Base-by-base conservation (phyloP, 2,113 vertebrate species). In the Ophthalmolycus amberensis region DNA sequence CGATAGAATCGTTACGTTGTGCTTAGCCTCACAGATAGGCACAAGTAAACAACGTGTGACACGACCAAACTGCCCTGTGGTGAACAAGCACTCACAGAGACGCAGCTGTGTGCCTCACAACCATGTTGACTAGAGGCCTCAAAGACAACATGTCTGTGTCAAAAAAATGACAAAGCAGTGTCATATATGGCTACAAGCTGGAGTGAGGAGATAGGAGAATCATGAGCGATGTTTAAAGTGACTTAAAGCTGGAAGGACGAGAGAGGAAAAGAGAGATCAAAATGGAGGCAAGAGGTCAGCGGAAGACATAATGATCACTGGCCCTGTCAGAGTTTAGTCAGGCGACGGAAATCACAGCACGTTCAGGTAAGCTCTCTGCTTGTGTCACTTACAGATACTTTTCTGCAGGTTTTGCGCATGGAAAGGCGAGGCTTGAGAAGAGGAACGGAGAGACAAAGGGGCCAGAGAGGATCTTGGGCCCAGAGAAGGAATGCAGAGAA, bases 61-160 rank as follows among this genome's bases (percentile, higher is more conserved):
- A 77, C 64, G 10, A 82, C 38, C 52, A 76, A 76, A 84, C 59
- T 84, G 80, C 89, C 93, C 91, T 27, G 77, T 74, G 89, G 92
- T 85, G 44, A 73, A 67, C 32, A 59, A 79, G 77, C 71, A 59
- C 75, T 84, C 86, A 71, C 22, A 0, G 56, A 83, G 85, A 76
- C 89, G 76, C 93, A 94, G 90, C 93, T 93, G 92, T 18, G 90
- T 78, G 86, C 92, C 83, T 46, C 68, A 64, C 77, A 1, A 77
- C 77, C 80, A 65, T 56, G 46, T 78, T 70, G 27, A 87, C 89
- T 25, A 52, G 73, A 82, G 80, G 87, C 89, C 85, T 86, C 44
- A 40, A 70, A 88, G 80, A 88, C 90, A 84, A 91, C 90, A 81
- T 68, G 80, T 89, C 86, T 70, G n/a, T 29, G 89, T 92, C 88